phyloP scores from a whole-genome alignment of 2,888 invertebrate species.

The Brachypalpus laphriformis region DNA sequence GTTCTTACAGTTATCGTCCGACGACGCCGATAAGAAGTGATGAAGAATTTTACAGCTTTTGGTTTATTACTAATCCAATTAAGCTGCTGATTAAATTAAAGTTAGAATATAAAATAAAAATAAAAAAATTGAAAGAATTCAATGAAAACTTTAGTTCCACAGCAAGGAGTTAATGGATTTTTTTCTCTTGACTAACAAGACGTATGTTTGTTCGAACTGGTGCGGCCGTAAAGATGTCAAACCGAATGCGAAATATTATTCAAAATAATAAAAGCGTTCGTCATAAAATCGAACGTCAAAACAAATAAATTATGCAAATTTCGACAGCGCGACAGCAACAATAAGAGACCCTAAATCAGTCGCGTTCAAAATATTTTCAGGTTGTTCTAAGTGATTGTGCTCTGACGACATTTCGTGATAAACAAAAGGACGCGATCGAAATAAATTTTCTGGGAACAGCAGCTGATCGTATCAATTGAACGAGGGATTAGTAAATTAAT shows the following conservation, averaged over 20 bases:
- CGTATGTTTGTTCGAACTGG: slow-evolving; percentile 22
- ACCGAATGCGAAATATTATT: slow-evolving; percentile 68
- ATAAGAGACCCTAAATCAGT: slow-evolving; percentile 44
- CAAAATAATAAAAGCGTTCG: slow-evolving; percentile 66
- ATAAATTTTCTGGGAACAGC: background rate
- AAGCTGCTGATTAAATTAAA: slow-evolving; percentile 63
- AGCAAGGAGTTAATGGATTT: slow-evolving; percentile 30
- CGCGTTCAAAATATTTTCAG: background rate
- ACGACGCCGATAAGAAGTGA: background rate
- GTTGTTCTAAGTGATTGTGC: slow-evolving; percentile 1
- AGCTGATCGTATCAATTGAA: slow-evolving; percentile 14
- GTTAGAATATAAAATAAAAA: slow-evolving; percentile 18
- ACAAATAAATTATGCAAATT: slow-evolving; percentile 73
- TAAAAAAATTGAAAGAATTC: background rate
- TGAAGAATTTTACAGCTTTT: slow-evolving; percentile 40
- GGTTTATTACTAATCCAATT: slow-evolving; percentile 68
- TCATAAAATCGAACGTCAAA: slow-evolving; percentile 73
- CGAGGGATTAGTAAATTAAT: slow-evolving; percentile 19
- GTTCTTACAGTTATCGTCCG: background rate
- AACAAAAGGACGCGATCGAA: slow-evolving; percentile 36
- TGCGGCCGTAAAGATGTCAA: slow-evolving; percentile 61
- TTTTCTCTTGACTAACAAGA: background rate
- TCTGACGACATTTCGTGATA: background rate
- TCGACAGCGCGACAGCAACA: slow-evolving; percentile 52
- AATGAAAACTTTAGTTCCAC: slow-evolving; percentile 10